A percentile compares a stretch with the other conserved stretches of the same genome.
Conservation (phyloP, 2,888 invertebrate genomes). For the Sepiola atlantica region DNA sequence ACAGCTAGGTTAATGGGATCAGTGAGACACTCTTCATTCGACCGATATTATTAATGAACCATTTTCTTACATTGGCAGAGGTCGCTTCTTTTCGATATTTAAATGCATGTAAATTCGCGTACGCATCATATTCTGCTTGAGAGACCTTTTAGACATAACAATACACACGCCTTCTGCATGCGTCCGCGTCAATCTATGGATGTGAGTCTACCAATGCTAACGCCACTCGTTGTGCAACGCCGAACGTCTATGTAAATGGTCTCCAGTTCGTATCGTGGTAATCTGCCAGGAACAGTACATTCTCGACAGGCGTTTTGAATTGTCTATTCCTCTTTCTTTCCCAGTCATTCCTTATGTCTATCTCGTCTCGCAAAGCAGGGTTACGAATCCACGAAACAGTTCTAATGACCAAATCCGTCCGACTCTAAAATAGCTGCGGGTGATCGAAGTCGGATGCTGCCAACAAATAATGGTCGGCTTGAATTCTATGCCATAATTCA, state of each 20-base stretch:
- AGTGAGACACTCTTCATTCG: background rate
- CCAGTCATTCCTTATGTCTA: background rate
- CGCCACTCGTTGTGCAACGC: background rate
- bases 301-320: background rate
- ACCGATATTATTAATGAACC: background rate
- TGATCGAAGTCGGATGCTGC: constrained; percentile 32
- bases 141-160: background rate
- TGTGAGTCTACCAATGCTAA: background rate
- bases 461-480: background rate
- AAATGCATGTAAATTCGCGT: background rate
- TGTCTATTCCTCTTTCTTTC: background rate
- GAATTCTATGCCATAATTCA: constrained; percentile 32
- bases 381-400: background rate
- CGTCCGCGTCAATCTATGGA: background rate
- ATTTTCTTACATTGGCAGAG: background rate
- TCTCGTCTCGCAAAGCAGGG: background rate
- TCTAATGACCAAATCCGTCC: constrained; percentile 32
- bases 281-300: background rate
- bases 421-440: constrained; percentile 7
- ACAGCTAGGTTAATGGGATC: background rate
- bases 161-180: background rate
- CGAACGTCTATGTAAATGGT: background rate
- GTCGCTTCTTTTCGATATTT: background rate
- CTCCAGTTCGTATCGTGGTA: background rate
- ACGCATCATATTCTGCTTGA: background rate